These are phyloP conservation scores for Aeoliscus strigatus DNA, from an alignment of 2,797 vertebrate species.

Conservation along the genomic window DNA sequence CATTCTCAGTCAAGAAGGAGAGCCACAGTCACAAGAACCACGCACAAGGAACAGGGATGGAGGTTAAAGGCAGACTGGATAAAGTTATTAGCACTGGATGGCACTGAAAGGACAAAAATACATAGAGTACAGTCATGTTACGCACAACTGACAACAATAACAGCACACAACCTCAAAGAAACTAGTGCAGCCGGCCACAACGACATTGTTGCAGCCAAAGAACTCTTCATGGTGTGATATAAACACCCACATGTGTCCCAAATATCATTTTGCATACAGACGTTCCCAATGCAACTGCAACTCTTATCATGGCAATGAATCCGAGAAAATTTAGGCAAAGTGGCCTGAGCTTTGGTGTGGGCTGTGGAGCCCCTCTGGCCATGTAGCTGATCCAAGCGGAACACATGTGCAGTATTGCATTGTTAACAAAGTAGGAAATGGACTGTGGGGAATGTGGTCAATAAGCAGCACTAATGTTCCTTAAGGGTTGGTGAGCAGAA, in stretches of 20 bases:
- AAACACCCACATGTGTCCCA: background rate
- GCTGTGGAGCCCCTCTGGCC: constrained; percentile 1
- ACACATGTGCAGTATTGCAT: constrained; percentile 10
- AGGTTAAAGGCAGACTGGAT: constrained; percentile 62
- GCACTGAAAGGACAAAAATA: constrained; percentile 75
- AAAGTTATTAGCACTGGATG: constrained; percentile 72
- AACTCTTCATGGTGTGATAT: constrained; percentile 6
- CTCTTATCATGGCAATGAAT: constrained; percentile 4
- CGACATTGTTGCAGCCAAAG: constrained; percentile 24
- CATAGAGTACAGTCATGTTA: constrained; percentile 62
- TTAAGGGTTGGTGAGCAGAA: constrained; percentile 20
- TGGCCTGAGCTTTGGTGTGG: constrained; percentile 13
- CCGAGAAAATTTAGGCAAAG: constrained; percentile 7
- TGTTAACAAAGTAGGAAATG: constrained; percentile 36
- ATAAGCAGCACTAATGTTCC: constrained; percentile 43
- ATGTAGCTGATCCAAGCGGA: constrained; percentile 10
- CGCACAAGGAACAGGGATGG: constrained; percentile 61
- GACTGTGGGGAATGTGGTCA: constrained; percentile 23
- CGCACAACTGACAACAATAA: constrained; percentile 61
- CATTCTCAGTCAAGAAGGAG: constrained; percentile 62
- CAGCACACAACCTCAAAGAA: constrained; percentile 62
- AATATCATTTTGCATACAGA: background rate
- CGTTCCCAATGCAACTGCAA: background rate
- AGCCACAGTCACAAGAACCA: constrained; percentile 72
- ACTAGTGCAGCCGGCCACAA: constrained; percentile 59